A percentile compares a stretch with the other conserved stretches of the same genome.
Evolutionary conservation across 1,140 invertebrate species (phyloP).

Genomic region (Scaptomyza hsui): DNA sequence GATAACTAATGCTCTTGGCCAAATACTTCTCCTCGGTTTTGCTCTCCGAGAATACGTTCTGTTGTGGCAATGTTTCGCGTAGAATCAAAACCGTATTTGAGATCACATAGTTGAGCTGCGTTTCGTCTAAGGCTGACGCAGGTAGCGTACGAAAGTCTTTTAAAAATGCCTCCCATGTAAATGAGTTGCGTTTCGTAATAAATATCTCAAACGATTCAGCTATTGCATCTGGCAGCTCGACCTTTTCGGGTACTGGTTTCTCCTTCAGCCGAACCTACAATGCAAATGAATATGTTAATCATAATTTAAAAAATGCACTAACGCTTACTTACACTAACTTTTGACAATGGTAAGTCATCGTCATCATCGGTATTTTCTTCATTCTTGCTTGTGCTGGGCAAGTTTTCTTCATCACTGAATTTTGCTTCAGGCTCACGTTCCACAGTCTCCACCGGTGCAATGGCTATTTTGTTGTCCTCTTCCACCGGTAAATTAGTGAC

Average conservation of each 20-base stretch:
- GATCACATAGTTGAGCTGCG: slow-evolving; percentile 81
- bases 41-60: slow-evolving; percentile 83
- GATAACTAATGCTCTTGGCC: slow-evolving; percentile 90
- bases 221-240: slow-evolving; percentile 75
- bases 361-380: slow-evolving; percentile 92
- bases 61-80: slow-evolving; percentile 76
- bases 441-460: slow-evolving; percentile 39
- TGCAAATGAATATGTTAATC: not conserved
- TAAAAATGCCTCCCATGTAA: slow-evolving; percentile 77
- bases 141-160: slow-evolving; percentile 77
- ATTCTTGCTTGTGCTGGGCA: slow-evolving; percentile 84
- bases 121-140: slow-evolving; percentile 70
- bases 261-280: slow-evolving; percentile 83
- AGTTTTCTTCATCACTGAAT: slow-evolving; percentile 91
- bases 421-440: slow-evolving; percentile 87
- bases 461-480: slow-evolving; percentile 58
- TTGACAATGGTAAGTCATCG: slow-evolving; percentile 92
- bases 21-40: slow-evolving; percentile 86
- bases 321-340: slow-evolving; percentile 83
- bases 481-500: slow-evolving; percentile 47
- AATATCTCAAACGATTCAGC: slow-evolving; percentile 80
- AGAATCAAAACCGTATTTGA: slow-evolving; percentile 76
- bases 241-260: slow-evolving; percentile 84
- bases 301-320: not conserved
- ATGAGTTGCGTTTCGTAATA: slow-evolving; percentile 73